Evolutionary conservation across 1,140 invertebrate genomes (phyloP), one percentile per base, ranked within the genome.

Genomic region (Catajapyx aquilonaris): DNA sequence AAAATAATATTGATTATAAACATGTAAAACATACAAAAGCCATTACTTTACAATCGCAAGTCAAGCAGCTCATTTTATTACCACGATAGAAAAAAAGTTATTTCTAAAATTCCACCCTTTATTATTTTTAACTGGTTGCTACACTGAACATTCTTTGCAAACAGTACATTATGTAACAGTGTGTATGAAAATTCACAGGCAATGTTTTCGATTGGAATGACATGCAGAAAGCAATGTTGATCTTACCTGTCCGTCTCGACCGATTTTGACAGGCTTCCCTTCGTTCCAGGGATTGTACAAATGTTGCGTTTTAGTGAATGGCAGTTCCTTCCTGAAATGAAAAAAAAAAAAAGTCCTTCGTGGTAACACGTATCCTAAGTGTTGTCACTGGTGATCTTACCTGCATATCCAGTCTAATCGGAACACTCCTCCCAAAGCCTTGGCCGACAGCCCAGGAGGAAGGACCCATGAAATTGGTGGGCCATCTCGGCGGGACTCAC

Each of bases 201-300:
- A n/a, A n/a, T n/a, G n/a, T n/a, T n/a, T n/a, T n/a, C n/a, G n/a
- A n/a, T n/a, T n/a, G n/a, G n/a, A n/a, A n/a, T n/a, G n/a, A n/a
- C n/a, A n/a, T n/a, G n/a, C n/a, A n/a, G n/a, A n/a, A n/a, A n/a
- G n/a, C n/a, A n/a, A n/a, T n/a, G n/a, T n/a, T n/a, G n/a, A n/a
- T 15, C 33, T 42, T 52, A 65, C 64, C 54, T 72, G 93, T 13
- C 93, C 93, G 69, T 97, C 93, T 47, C 93, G 68, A 11, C 90
- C 91, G 53, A 97, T 96, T 68, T 97, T 97, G 0, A 97, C 90
- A 35, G 90, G 88, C 60, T 95, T 95, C 21, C 87, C 85, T 56
- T 96, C 87, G 68, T 97, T 97, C 87, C 90, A 96, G 3, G 86
- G 77, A 66, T 97, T 97, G 50, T 90, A 90, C 18, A 97, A 61